phyloP scores from a whole-genome alignment of 2,888 invertebrate species.

The Synanthedon vespiformis region DNA sequence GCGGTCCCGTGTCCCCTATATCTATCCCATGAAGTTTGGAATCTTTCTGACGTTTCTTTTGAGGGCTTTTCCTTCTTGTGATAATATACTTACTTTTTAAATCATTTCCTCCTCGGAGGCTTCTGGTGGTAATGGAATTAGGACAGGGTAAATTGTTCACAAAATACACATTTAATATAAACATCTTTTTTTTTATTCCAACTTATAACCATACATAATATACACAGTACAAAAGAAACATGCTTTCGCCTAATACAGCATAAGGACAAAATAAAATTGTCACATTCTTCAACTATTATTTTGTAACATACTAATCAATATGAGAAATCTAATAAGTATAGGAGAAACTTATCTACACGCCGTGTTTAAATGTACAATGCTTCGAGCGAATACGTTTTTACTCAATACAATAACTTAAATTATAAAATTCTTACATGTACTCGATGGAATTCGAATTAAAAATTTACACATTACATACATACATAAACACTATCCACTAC shows the following conservation, averaged over 20 bases:
- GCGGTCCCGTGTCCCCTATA: too few species aligned
- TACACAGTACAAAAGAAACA: conserved; percentile 87
- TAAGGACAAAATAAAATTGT: conserved; percentile 67
- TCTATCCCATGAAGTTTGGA: too few species aligned
- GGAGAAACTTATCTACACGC: conserved; percentile 69
- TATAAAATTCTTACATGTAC: conserved; percentile 68
- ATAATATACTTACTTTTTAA: too few species aligned
- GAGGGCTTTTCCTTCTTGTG: too few species aligned
- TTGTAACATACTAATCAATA: conserved; percentile 62
- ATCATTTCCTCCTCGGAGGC: background rate
- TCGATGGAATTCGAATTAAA: conserved; percentile 70
- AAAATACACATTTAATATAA: conserved; percentile 56
- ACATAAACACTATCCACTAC: conserved; percentile 64
- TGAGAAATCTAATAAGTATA: conserved; percentile 59
- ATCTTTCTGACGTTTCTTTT: too few species aligned
- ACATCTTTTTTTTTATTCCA: conserved; percentile 71
- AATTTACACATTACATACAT: conserved; percentile 70
- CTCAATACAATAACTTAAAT: conserved; percentile 67
- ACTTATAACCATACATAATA: conserved; percentile 83
- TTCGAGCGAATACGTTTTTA: conserved; percentile 65
- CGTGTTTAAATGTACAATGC: conserved; percentile 66
- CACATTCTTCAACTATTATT: conserved; percentile 56
- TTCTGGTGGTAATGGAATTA: background rate
- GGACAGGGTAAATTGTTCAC: conserved; percentile 8
- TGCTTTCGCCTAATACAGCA: conserved; percentile 69